phyloP scores from a whole-genome alignment of 2,797 vertebrate genomes.

The Pempheris klunzingeri region DNA sequence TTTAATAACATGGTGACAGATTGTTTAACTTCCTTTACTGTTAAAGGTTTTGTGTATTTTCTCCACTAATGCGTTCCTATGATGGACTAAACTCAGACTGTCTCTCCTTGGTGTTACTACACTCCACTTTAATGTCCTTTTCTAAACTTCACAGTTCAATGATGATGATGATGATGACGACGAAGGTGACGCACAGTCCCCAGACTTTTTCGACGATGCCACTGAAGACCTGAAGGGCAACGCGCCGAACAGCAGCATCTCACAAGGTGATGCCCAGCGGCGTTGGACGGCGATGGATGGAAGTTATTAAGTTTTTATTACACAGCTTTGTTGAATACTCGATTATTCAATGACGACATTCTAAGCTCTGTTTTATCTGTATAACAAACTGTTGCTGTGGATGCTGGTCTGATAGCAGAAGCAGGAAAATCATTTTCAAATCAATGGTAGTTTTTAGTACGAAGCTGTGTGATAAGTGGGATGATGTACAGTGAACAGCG shows the following conservation, averaged over 20 bases:
- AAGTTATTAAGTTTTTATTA: no score
- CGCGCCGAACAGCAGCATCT: constrained; percentile 75
- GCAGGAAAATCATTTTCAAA: no score
- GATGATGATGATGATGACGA: constrained; percentile 58
- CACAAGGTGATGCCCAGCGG: constrained; percentile 82
- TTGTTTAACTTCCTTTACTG: not conserved
- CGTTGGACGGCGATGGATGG: no score
- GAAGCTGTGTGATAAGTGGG: no score
- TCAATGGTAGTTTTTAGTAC: no score
- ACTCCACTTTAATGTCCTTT: not conserved
- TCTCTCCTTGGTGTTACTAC: not conserved
- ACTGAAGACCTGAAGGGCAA: constrained; percentile 72
- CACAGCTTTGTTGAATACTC: no score
- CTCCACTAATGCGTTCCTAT: not conserved
- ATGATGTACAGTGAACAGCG: no score
- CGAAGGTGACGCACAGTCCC: constrained; percentile 82
- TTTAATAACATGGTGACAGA: not conserved
- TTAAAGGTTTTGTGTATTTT: not conserved
- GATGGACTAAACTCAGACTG: not conserved
- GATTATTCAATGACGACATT: no score
- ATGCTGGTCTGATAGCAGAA: no score
- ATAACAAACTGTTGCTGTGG: no score
- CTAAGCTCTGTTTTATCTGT: no score
- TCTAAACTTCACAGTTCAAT: constrained; percentile 84
- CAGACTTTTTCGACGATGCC: constrained; percentile 75